A percentile compares a stretch with the other conserved stretches of the same genome.
Conservation (phyloP, 2,888 invertebrate species). For the Andrena minutula region DNA sequence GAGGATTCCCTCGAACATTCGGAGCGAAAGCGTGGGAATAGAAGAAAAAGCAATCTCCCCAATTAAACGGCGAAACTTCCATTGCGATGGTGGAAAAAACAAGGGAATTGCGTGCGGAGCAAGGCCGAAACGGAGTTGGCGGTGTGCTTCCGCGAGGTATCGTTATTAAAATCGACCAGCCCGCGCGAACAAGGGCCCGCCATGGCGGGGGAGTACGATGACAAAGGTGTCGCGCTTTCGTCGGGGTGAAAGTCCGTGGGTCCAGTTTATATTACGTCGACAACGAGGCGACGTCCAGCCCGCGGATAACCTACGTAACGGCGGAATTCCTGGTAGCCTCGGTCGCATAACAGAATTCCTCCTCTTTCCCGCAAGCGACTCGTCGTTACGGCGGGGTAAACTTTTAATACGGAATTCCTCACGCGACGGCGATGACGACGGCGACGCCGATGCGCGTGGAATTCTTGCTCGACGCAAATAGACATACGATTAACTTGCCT, state of each 20-base stretch:
- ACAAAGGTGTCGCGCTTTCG: conserved; percentile 54
- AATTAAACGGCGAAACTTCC: background rate
- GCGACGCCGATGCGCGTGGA: conserved; percentile 58
- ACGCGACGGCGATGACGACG: conserved; percentile 55
- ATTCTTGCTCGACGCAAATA: conserved; percentile 70
- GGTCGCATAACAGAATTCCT: conserved; percentile 68
- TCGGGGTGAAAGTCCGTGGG: conserved; percentile 35
- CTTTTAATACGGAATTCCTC: conserved; percentile 75
- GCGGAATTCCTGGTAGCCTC: conserved; percentile 65
- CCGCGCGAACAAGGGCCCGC: background rate
- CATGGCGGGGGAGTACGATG: conserved; percentile 1
- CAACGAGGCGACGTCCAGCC: conserved; percentile 48
- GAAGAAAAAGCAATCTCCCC: background rate
- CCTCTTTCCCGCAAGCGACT: conserved; percentile 58
- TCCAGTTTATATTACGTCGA: conserved; percentile 56
- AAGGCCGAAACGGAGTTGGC: background rate
- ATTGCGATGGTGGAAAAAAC: background rate
- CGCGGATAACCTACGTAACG: conserved; percentile 61
- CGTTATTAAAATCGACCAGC: background rate
- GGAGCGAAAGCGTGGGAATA: background rate
- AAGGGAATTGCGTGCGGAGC: background rate
- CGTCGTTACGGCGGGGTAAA: conserved; percentile 58
- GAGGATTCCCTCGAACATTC: background rate
- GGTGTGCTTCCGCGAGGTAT: background rate
- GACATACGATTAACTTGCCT: conserved; percentile 64